Evolutionary conservation across 2,888 invertebrate genomes (phyloP).

Genomic region (Philereme transversata): DNA sequence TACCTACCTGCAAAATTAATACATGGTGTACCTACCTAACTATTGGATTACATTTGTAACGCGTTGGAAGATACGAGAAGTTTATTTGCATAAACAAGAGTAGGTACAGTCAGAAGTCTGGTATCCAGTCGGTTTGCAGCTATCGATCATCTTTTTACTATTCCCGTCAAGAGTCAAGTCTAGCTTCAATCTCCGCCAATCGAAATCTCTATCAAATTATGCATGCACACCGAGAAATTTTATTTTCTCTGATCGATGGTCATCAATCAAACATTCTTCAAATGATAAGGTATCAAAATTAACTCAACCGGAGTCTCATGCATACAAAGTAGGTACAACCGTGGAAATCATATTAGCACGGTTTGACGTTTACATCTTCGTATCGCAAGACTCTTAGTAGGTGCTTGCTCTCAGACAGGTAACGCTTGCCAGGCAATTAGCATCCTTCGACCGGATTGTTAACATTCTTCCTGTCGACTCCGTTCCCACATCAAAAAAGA

Average conservation of each 20-base stretch:
- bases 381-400: constrained; percentile 44
- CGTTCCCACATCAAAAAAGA: constrained; percentile 60
- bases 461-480: constrained; percentile 65
- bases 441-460: constrained; percentile 68
- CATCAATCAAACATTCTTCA: constrained; percentile 16
- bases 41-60: no score
- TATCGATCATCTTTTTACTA: no score
- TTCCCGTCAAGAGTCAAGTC: no score
- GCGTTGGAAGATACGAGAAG: no score
- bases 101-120: no score
- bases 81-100: no score
- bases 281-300: constrained; percentile 6
- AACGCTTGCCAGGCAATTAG: constrained; percentile 68
- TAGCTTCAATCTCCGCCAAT: background rate
- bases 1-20: no score
- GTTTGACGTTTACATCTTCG: constrained; percentile 8
- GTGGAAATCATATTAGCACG: constrained; percentile 11
- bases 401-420: constrained; percentile 50
- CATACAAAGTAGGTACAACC: constrained; percentile 6
- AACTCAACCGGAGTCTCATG: background rate
- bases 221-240: background rate
- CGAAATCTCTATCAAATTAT: background rate
- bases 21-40: no score
- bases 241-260: background rate
- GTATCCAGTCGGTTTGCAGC: no score